Evolutionary conservation across 2,113 vertebrate genomes (phyloP).

Genomic region (Cygnus buccinator): DNA sequence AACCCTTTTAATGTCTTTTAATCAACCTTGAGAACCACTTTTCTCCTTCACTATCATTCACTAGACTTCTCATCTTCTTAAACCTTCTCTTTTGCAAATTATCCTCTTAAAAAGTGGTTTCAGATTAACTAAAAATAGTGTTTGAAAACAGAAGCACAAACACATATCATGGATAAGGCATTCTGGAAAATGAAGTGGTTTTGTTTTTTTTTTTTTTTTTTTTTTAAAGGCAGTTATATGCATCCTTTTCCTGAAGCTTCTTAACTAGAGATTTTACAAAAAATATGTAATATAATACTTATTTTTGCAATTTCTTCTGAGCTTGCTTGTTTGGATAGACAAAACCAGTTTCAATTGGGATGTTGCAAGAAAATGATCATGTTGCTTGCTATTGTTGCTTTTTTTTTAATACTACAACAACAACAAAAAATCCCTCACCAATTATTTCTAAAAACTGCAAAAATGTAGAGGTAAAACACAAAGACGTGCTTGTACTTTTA

Average conservation of each 20-base stretch:
- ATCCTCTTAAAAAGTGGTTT: not conserved
- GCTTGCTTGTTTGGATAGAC: not conserved
- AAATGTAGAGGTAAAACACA: not conserved
- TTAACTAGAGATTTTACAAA: not conserved
- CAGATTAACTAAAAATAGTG: not conserved
- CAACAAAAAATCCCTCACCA: not conserved
- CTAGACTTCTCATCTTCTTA: not conserved
- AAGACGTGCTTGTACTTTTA: not conserved
- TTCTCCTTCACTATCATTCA: not conserved
- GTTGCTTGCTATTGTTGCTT: not conserved
- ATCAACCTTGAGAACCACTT: not conserved
- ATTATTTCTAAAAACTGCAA: not conserved
- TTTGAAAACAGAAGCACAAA: not conserved
- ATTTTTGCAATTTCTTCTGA: not conserved
- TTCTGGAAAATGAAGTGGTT: not conserved
- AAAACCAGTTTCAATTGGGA: not conserved
- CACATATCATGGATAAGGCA: not conserved
- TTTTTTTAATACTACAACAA: not conserved
- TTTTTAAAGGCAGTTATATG: not conserved
- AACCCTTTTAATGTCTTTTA: slow-evolving; percentile 75
- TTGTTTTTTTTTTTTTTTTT: not conserved
- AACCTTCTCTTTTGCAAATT: not conserved
- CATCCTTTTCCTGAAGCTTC: not conserved
- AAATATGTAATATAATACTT: not conserved
- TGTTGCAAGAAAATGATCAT: not conserved